Evolutionary conservation across 2,797 vertebrate species (phyloP), one percentile per base, ranked within the genome.

Genomic region (Sphenodon punctatus): DNA sequence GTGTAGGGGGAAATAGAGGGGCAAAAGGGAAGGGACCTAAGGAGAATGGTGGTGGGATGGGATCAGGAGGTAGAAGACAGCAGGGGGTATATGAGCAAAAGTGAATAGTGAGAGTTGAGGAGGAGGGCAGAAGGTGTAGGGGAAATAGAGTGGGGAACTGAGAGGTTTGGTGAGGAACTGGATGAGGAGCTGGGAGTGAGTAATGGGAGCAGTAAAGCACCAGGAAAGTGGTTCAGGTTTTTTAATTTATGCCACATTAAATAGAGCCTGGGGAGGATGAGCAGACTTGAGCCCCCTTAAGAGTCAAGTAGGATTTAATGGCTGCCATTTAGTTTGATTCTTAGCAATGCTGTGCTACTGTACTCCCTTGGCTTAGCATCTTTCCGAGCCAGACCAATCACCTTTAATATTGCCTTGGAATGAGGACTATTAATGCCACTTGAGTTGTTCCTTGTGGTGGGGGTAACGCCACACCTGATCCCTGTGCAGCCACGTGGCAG

Each of bases 381-480:
- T 58, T 49, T 45, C n/a, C 14, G 38, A 80, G 73, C 73, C 64
- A 73, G 61, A 79, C 55, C 46, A 45, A 38, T 45, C 51, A 56
- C n/a, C 32, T 34, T 32, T 49, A 67, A 38, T 30, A 16, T 61
- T 61, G 46, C 55, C 80, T 27, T 67, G 70, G 34, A 55, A 67
- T 32, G 38, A 45, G 46, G 38, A 5, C 39, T 42, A 80, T 80
- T 61, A 74, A 45, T 39, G 74, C 49, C 53, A 42, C 30, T 59
- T 73, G 51, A 66, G 19, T 69, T 78, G 46, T 63, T 69, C 69
- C 66, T 68, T 77, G n/a, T n/a, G n/a, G n/a, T n/a, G n/a, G n/a
- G n/a, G n/a, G n/a, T n/a, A n/a, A n/a, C n/a, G n/a, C n/a, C n/a
- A n/a, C n/a, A n/a, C n/a, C n/a, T n/a, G n/a, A n/a, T n/a, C n/a